phyloP scores from a whole-genome alignment of 1,140 invertebrate genomes.

The Rhyzopertha dominica region DNA sequence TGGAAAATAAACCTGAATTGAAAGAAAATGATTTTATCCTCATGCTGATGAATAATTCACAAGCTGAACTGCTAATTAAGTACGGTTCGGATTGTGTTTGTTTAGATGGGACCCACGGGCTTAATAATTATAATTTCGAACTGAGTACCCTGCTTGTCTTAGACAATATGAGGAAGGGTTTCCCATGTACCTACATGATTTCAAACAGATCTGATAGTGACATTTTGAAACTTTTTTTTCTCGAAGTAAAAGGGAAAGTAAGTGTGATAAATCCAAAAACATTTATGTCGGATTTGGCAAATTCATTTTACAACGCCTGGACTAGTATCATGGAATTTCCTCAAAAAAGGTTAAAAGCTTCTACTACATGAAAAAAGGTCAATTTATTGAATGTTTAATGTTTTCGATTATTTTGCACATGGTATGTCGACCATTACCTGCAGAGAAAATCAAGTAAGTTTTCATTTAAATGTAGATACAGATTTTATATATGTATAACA shows the following conservation, averaged over 20 bases:
- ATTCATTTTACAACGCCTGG: constrained; percentile 10
- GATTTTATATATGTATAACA: too few species aligned
- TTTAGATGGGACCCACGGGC: background rate
- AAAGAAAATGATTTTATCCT: constrained; percentile 6
- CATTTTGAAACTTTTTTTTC: too few species aligned
- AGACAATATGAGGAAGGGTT: constrained; percentile 3
- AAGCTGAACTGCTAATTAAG: constrained; percentile 3
- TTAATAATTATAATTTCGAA: constrained; percentile 6
- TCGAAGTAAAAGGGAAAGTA: background rate
- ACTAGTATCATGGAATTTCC: constrained; percentile 1
- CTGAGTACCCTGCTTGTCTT: constrained; percentile 4
- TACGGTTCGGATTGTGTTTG: constrained; percentile 5
- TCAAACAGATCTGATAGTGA: constrained; percentile 3
- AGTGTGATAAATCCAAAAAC: background rate
- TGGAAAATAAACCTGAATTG: background rate
- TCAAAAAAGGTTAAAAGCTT: too few species aligned
- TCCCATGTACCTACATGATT: constrained; percentile 2
- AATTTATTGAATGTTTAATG: too few species aligned
- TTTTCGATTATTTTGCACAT: too few species aligned
- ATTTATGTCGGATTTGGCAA: constrained; percentile 10
- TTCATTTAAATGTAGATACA: too few species aligned
- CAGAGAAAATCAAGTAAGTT: too few species aligned
- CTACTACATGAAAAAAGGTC: too few species aligned
- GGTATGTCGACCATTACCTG: too few species aligned
- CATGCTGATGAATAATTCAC: constrained; percentile 8